Evolutionary conservation across 2,888 invertebrate species (phyloP), one percentile per base, ranked within the genome.

Genomic region (Brachylomia viminalis): DNA sequence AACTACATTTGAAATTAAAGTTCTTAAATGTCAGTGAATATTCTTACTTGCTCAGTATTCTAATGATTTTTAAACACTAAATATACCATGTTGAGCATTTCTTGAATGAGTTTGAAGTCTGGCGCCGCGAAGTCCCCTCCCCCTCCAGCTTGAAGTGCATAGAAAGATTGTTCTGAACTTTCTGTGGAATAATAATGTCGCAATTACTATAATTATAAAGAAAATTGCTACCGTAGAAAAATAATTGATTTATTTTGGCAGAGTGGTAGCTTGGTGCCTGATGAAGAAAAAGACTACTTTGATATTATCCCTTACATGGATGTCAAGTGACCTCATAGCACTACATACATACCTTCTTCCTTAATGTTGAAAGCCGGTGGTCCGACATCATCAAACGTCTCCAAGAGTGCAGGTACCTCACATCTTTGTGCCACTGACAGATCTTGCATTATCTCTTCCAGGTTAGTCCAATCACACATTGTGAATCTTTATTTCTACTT

Each of bases 31-130:
- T 33, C 17, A 49, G 13, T 8, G 7, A 27, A 54, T 23, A 54
- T 47, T 72, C 38, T 20, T 27, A 75, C 7, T 73, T 64, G 20
- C 23, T 67, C 13, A 42, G n/a, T 62, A 72, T 62, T 65, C 17
- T 45, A 33, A 58, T 52, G 45, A 47, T 30, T 42, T 65, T n/a
- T 15, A 27, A 79, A 56, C 13, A 47, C n/a, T 56, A 33, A 30
- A 80, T 87, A 85, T 88, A 94, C 95, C 92, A 91, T 82, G 59
- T 91, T 84, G 11, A 95, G 78, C 94, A 95, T 93, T 30, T 92
- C 72, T 76, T 92, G 89, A 30, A 95, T 95, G 0, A 92, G 86
- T 0, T 64, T 38, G 2, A 91, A 82, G 77, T 95, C 95, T 0
- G 95, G 94, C 10, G 86, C 10, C 0, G 1, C 45, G 15, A 84